Evolutionary conservation across 2,888 invertebrate genomes (phyloP), one percentile per base, ranked within the genome.

Genomic region (Drosophila kanekoi): DNA sequence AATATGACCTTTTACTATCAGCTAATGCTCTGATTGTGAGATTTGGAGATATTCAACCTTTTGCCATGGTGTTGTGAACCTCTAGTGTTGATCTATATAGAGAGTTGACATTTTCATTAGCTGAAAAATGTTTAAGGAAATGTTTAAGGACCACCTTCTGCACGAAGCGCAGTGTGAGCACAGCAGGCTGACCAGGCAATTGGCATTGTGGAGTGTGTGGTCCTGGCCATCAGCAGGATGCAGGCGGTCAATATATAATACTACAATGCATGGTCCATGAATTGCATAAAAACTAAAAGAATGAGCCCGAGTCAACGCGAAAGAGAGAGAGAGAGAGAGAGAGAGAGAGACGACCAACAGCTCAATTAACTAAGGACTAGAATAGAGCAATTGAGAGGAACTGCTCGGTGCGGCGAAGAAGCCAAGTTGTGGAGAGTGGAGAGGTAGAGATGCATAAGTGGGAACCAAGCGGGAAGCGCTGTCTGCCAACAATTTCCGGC

Each of bases 251-350:
- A 10, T 58, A 16, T 37, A n/a, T n/a, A n/a, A n/a, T n/a, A 28
- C 28, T 0, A 83, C 87, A 87, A 84, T 79, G 84, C 74, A 72
- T 53, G 44, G 70, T 52, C 63, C 72, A 84, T 85, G 85, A 89
- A 87, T 85, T 87, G 89, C 89, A 85, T 87, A 88, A 85, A 81
- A 74, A 62, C 77, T 77, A 82, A 23, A 23, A 23, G 23, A 23
- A 84, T 68, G 80, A 77, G 72, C 66, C 71, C 68, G 49, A 63
- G 65, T 48, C 68, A 40, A 60, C 44, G 44, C 41, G 33, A 11
- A 2, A 43, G 13, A 20, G 33, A 18, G 33, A 23, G 1, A 1
- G 6, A 23, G 23, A 23, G 23, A 23, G 23, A 23, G 23, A 23
- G 5, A 5, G 23, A 6, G 18, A 23, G 20, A 14, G 20, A 33